Conservation (phyloP, 2,113 vertebrate species). For the Brachionichthys hirsutus region DNA sequence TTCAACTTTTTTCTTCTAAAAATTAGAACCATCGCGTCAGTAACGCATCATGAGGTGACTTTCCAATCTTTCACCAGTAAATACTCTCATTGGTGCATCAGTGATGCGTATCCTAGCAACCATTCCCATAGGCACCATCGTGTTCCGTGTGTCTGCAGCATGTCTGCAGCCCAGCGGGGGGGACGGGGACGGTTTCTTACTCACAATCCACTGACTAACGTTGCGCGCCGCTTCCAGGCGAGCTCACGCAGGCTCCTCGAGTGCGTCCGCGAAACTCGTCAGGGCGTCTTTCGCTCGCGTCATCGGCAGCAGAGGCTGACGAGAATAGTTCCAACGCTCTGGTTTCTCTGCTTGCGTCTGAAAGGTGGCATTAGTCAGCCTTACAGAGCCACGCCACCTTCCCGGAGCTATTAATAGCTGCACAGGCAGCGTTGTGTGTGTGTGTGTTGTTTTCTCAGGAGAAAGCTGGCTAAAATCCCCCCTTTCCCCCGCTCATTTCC, state of each 20-base stretch:
- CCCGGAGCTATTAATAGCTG: conserved; percentile 64
- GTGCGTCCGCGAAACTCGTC: conserved; percentile 49
- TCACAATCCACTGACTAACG: conserved; percentile 49
- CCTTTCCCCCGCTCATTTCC: conserved; percentile 61
- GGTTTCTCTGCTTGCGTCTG: conserved; percentile 38
- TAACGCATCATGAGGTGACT: no score
- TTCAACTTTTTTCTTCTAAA: no score
- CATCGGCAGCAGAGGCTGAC: conserved; percentile 55
- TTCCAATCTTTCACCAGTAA: no score
- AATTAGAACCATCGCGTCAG: no score
- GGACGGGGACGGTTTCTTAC: conserved; percentile 12
- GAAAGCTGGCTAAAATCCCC: conserved; percentile 43
- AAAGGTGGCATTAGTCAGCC: conserved; percentile 57
- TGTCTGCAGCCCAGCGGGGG: background rate
- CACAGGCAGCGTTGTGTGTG: conserved; percentile 26
- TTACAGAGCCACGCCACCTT: conserved; percentile 40
- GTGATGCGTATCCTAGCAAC: no score
- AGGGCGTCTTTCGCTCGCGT: conserved; percentile 45
- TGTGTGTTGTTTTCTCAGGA: conserved; percentile 39
- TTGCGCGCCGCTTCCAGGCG: conserved; percentile 15
- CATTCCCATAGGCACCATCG: no score
- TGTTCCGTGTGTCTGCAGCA: no score
- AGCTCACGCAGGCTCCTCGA: conserved; percentile 18
- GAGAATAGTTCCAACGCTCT: conserved; percentile 45
- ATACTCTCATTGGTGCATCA: no score